phyloP scores from a whole-genome alignment of 2,888 invertebrate species.

The Lasioglossum pauxillum region DNA sequence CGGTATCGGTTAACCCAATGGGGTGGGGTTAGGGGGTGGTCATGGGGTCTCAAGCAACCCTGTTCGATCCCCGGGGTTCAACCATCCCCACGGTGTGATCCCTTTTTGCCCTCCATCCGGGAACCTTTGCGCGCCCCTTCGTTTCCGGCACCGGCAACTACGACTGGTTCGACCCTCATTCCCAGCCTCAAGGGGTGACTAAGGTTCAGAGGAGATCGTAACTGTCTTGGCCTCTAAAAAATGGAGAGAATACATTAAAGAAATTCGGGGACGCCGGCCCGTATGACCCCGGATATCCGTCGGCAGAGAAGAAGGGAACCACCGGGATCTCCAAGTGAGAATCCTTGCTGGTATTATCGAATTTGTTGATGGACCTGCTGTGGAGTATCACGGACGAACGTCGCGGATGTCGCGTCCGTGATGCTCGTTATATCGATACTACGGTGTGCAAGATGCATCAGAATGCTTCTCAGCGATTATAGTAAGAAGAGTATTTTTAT shows the following conservation, averaged over 20 bases:
- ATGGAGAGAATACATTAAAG: constrained; percentile 73
- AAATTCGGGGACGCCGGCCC: constrained; percentile 49
- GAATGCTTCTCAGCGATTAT: neutral
- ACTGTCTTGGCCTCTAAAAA: constrained; percentile 71
- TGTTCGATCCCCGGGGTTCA: constrained; percentile 53
- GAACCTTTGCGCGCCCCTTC: constrained; percentile 82
- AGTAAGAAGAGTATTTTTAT: neutral
- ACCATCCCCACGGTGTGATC: constrained; percentile 72
- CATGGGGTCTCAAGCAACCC: constrained; percentile 71
- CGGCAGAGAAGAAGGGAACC: neutral
- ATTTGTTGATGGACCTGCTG: constrained; percentile 12
- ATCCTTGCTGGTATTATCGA: constrained; percentile 26
- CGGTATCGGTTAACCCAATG: constrained; percentile 84
- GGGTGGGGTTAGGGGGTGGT: constrained; percentile 58
- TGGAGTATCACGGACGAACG: neutral
- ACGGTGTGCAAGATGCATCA: neutral
- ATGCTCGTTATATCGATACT: neutral
- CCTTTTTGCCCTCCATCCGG: constrained; percentile 78
- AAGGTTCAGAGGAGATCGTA: constrained; percentile 71
- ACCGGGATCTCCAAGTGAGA: constrained; percentile 28
- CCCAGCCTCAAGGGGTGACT: constrained; percentile 72
- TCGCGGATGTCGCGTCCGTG: neutral
- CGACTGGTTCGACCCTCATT: constrained; percentile 71
- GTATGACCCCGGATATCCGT: constrained; percentile 61
- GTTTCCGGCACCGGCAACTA: constrained; percentile 76